Percentiles rank a stretch among this genome's conserved stretches.
phyloP scores from a whole-genome alignment of 2,113 vertebrate species.

The Takifugu flavidus region DNA sequence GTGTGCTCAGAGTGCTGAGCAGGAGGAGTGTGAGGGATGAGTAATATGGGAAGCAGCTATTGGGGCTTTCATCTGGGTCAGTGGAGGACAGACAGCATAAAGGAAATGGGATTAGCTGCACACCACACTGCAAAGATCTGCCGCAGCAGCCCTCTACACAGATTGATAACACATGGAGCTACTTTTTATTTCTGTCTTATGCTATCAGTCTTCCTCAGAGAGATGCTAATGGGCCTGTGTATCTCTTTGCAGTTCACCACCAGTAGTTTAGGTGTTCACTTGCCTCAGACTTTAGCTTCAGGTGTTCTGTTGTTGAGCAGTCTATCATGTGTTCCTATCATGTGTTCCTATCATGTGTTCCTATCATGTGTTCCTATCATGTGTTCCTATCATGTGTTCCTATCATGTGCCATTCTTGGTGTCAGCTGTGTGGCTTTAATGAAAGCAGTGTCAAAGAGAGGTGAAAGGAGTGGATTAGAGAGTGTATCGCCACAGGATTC shows the following conservation, averaged over 20 bases:
- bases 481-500: constrained; percentile 27
- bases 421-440: neutral
- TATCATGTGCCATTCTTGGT: neutral
- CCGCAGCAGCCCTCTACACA: constrained; percentile 25
- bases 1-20: constrained; percentile 14
- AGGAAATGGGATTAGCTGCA: constrained; percentile 55
- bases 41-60: constrained; percentile 31
- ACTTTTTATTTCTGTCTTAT: constrained; percentile 21
- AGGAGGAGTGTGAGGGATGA: constrained; percentile 18
- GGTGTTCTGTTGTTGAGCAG: too few species aligned
- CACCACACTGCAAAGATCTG: constrained; percentile 24
- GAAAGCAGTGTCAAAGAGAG: constrained; percentile 14
- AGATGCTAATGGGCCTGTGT: neutral
- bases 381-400: too few species aligned
- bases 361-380: too few species aligned
- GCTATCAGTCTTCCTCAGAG: constrained; percentile 13
- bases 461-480: constrained; percentile 24
- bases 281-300: too few species aligned
- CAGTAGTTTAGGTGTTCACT: too few species aligned
- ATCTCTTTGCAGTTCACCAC: too few species aligned
- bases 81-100: constrained; percentile 22
- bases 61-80: constrained; percentile 18
- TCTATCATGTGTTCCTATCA: too few species aligned
- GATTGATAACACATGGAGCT: constrained; percentile 29
- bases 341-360: too few species aligned